Percentiles rank a stretch among this genome's conserved stretches.
Conservation (phyloP, 1,140 invertebrate genomes). For the Ceratina japonica region DNA sequence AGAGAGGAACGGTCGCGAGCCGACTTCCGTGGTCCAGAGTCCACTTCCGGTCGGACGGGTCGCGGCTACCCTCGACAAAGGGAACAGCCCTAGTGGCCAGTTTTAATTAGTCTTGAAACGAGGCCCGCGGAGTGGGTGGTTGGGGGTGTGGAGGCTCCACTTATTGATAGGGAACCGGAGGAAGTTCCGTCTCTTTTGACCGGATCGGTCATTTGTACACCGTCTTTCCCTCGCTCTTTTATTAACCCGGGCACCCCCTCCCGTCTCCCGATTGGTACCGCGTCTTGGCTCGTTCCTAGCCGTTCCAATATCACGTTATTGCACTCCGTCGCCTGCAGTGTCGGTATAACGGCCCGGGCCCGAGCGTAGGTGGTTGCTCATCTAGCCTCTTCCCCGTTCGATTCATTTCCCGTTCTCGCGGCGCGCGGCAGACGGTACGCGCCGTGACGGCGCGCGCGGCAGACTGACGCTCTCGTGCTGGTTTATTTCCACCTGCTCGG, state of each 20-base stretch:
- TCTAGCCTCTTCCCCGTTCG: slow-evolving; percentile 55
- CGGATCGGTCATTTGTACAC: slow-evolving; percentile 47
- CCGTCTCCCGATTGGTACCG: neutral
- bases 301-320: slow-evolving; percentile 66
- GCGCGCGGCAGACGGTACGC: neutral
- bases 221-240: slow-evolving; percentile 44
- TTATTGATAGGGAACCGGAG: slow-evolving; percentile 44
- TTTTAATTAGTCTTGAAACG: slow-evolving; percentile 57
- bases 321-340: slow-evolving; percentile 62
- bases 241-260: slow-evolving; percentile 41
- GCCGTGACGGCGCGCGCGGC: neutral
- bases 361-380: slow-evolving; percentile 56
- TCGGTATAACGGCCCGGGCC: slow-evolving; percentile 42
- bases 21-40: neutral
- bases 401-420: slow-evolving; percentile 58
- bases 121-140: neutral
- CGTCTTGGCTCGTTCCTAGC: neutral
- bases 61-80: neutral
- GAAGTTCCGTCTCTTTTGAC: slow-evolving; percentile 16
- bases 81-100: slow-evolving; percentile 18
- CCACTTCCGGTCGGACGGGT: neutral
- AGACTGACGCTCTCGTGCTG: slow-evolving; percentile 27
- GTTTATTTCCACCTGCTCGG: slow-evolving; percentile 64
- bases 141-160: slow-evolving; percentile 33
- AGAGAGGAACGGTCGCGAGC: neutral